These are phyloP conservation scores for Coptodon bakossiorum DNA, from an alignment of 2,113 vertebrate species.

Conservation along the genomic window DNA sequence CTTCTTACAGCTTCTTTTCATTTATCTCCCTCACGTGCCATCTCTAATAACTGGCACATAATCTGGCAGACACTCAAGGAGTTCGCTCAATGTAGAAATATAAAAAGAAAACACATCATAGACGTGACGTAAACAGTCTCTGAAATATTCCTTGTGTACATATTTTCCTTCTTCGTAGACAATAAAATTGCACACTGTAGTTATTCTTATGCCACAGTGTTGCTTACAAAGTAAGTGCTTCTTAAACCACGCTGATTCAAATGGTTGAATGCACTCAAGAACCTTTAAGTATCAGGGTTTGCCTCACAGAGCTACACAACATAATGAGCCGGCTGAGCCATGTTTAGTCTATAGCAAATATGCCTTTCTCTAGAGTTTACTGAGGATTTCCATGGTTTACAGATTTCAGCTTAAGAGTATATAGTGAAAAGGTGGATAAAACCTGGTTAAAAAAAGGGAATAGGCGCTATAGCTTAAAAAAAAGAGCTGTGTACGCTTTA, in stretches of 20 bases:
- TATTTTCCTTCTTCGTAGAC: not conserved
- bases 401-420: not conserved
- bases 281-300: not conserved
- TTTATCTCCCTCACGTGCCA: slow-evolving; percentile 10
- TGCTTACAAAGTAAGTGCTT: not conserved
- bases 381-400: not conserved
- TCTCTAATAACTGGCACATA: slow-evolving; percentile 34
- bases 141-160: slow-evolving; percentile 11
- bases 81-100: not conserved
- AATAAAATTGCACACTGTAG: not conserved
- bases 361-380: not conserved
- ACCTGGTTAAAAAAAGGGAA: not conserved
- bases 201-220: not conserved
- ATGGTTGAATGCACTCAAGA: not conserved
- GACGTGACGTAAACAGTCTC: not conserved
- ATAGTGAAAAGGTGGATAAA: not conserved
- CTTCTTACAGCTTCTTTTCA: not conserved
- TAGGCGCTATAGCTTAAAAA: not conserved
- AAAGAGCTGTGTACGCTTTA: not conserved
- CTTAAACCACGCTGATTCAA: not conserved
- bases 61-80: slow-evolving; percentile 20
- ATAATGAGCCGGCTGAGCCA: not conserved
- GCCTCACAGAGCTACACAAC: not conserved
- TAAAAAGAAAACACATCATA: slow-evolving; percentile 30
- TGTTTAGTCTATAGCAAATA: not conserved